These are phyloP conservation scores for Alexandromys fortis DNA, from an alignment of 2,113 vertebrate species.

Conservation along the genomic window DNA sequence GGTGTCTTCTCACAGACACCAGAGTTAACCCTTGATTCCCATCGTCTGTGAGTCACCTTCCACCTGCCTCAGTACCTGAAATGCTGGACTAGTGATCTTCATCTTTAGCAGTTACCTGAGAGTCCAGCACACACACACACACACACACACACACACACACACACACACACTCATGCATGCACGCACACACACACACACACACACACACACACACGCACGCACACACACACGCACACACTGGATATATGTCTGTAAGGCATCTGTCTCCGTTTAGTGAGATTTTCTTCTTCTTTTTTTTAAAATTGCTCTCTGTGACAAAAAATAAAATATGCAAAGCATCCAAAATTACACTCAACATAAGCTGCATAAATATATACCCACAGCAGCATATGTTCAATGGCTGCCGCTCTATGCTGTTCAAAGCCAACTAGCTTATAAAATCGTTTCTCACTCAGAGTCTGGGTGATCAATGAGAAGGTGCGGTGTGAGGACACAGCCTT, in stretches of 20 bases:
- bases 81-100: background rate
- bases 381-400: slow-evolving; percentile 75
- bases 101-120: background rate
- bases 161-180: background rate
- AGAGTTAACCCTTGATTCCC: background rate
- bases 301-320: slow-evolving; percentile 58
- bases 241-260: background rate
- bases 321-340: slow-evolving; percentile 75
- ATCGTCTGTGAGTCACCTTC: background rate
- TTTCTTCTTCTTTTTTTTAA: slow-evolving; percentile 44
- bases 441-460: slow-evolving; percentile 53
- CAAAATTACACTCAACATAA: slow-evolving; percentile 65
- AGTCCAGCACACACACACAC: background rate
- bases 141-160: background rate
- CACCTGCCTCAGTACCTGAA: background rate
- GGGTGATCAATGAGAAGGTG: slow-evolving; percentile 76
- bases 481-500: slow-evolving; percentile 52
- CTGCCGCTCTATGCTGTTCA: slow-evolving; percentile 76
- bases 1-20: background rate
- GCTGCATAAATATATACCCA: slow-evolving; percentile 61
- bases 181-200: no score
- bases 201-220: background rate
- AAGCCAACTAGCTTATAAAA: slow-evolving; percentile 78
- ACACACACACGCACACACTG: background rate
- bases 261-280: slow-evolving; percentile 55